phyloP scores from a whole-genome alignment of 2,113 vertebrate genomes.

The Ophthalmolycus amberensis region DNA sequence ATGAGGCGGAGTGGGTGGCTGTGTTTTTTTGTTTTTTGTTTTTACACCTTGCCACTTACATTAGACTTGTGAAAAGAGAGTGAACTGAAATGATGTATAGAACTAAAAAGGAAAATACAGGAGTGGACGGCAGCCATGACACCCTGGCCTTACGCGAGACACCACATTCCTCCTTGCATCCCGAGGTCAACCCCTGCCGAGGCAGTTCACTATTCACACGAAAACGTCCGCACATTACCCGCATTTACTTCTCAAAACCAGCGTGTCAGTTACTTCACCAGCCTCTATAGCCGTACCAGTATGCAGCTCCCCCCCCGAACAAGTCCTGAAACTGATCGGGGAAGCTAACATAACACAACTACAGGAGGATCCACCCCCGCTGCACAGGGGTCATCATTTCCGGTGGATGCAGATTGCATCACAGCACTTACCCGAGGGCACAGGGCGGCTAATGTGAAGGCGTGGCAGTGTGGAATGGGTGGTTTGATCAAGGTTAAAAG shows the following conservation, averaged over 20 bases:
- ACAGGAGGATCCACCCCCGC: slow-evolving; percentile 23
- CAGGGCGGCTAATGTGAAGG: slow-evolving; percentile 55
- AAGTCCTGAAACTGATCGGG: slow-evolving; percentile 25
- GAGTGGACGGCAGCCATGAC: slow-evolving; percentile 34
- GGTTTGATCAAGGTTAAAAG: slow-evolving; percentile 66
- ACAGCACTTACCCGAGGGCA: slow-evolving; percentile 57
- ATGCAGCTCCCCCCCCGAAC: neutral
- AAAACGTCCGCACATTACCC: neutral
- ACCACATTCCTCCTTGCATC: slow-evolving; percentile 58
- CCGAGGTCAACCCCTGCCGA: slow-evolving; percentile 54
- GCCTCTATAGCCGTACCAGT: neutral
- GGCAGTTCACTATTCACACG: slow-evolving; percentile 58
- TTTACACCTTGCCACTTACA: slow-evolving; percentile 45
- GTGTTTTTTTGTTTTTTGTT: neutral
- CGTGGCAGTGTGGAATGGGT: slow-evolving; percentile 40
- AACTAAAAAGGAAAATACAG: neutral
- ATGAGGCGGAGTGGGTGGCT: slow-evolving; percentile 36
- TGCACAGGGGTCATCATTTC: slow-evolving; percentile 53
- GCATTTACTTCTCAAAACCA: neutral
- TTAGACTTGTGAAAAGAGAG: slow-evolving; percentile 27
- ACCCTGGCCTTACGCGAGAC: slow-evolving; percentile 43
- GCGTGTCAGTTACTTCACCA: neutral
- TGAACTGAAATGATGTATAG: slow-evolving; percentile 9
- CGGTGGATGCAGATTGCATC: slow-evolving; percentile 63
- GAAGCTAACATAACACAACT: slow-evolving; percentile 37